A percentile compares a stretch with the other conserved stretches of the same genome.
phyloP scores from a whole-genome alignment of 1,140 invertebrate species.

The Caerostris darwini region DNA sequence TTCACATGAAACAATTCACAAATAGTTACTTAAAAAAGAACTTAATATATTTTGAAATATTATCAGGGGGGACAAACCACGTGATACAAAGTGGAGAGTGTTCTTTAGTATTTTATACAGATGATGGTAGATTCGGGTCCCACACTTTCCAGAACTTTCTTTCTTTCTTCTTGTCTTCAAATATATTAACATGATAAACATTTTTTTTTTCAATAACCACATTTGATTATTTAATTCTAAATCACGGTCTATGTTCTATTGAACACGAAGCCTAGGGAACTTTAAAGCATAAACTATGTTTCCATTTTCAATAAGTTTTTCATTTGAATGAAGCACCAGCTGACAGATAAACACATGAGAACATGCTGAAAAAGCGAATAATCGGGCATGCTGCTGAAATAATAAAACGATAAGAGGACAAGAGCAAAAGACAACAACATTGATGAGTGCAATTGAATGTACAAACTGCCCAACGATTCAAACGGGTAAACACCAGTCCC shows the following conservation, averaged over 20 bases:
- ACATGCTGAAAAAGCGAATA: constrained; percentile 71
- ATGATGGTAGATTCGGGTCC: constrained; percentile 65
- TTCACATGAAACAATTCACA: constrained; percentile 24
- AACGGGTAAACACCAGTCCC: constrained; percentile 40
- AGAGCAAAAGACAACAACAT: constrained; percentile 76
- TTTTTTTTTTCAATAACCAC: constrained; percentile 59
- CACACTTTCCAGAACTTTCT: constrained; percentile 26
- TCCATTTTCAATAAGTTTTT: constrained; percentile 37
- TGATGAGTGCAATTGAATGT: constrained; percentile 72
- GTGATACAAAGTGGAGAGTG: constrained; percentile 34
- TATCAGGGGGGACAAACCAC: constrained; percentile 52
- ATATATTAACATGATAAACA: constrained; percentile 76
- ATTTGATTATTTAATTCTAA: constrained; percentile 67
- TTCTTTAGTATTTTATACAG: constrained; percentile 64
- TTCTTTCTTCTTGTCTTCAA: constrained; percentile 27
- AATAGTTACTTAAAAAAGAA: constrained; percentile 35
- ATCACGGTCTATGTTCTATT: constrained; percentile 67
- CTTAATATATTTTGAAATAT: constrained; percentile 39
- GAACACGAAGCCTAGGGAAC: constrained; percentile 71
- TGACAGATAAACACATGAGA: constrained; percentile 68
- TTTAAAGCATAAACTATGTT: constrained; percentile 69
- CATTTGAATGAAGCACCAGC: constrained; percentile 71
- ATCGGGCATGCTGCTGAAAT: constrained; percentile 69
- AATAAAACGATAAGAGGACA: constrained; percentile 62
- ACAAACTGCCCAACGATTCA: constrained; percentile 61